Conservation (phyloP, 2,797 vertebrate genomes). For the Sebastolobus altivelis region DNA sequence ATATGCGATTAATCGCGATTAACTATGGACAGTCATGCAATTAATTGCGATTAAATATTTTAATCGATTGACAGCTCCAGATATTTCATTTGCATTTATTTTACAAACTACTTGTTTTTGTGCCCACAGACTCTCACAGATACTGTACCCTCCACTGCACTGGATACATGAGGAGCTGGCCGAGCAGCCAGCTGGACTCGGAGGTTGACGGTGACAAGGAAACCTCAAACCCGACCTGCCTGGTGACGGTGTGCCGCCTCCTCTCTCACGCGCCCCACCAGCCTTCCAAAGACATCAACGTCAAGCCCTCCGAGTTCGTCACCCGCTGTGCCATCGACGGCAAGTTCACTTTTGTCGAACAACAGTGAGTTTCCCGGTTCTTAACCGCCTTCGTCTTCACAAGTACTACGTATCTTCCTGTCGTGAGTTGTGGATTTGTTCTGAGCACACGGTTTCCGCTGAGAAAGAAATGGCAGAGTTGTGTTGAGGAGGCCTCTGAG, state of each 20-base stretch:
- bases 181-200: constrained; percentile 90
- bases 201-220: constrained; percentile 90
- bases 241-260: constrained; percentile 93
- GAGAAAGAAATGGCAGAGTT: constrained; percentile 53
- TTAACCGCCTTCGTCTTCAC: background rate
- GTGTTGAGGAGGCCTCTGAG: constrained; percentile 17
- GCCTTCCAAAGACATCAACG: constrained; percentile 86
- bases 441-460: constrained; percentile 26
- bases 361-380: constrained; percentile 88
- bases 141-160: constrained; percentile 98
- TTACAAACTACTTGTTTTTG: background rate
- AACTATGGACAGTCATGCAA: too few species aligned
- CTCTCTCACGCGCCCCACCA: constrained; percentile 88
- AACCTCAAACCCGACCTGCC: constrained; percentile 91
- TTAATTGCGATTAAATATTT: too few species aligned
- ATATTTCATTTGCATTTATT: background rate
- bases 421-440: background rate
- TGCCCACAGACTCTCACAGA: constrained; percentile 83
- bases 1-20: too few species aligned
- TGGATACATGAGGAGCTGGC: constrained; percentile 95
- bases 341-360: constrained; percentile 97
- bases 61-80: too few species aligned
- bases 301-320: constrained; percentile 92
- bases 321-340: constrained; percentile 96
- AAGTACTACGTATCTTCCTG: background rate